Evolutionary conservation across 92 coral and sea anemone species (phyloP).

Genomic region (Desmophyllum pertusum): DNA sequence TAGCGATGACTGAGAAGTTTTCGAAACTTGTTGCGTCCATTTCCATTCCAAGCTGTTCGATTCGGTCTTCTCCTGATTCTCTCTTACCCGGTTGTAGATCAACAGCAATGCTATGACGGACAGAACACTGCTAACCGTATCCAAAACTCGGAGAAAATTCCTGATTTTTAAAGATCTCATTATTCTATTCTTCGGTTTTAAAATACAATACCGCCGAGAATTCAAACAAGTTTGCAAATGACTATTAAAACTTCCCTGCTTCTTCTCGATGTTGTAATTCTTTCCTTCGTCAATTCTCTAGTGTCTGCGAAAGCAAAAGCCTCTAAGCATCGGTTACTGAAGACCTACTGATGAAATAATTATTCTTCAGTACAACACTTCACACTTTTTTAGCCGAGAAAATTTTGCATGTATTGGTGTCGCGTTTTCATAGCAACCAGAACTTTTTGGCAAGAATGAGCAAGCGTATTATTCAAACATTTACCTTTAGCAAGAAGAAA

Average conservation of each 20-base stretch:
- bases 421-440: slow-evolving; percentile 8
- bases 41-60: not conserved
- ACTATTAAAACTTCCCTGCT: not conserved
- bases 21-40: not conserved
- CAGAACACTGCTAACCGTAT: not conserved
- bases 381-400: not conserved
- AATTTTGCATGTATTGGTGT: not conserved
- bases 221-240: not conserved
- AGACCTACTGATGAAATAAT: not conserved
- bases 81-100: not conserved
- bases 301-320: not conserved
- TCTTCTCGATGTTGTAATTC: not conserved
- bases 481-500: not conserved
- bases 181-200: not conserved
- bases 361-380: not conserved
- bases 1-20: not conserved
- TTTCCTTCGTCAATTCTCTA: not conserved
- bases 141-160: slow-evolving; percentile 1
- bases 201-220: not conserved
- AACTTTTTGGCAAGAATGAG: not conserved
- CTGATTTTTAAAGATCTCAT: slow-evolving; percentile 30
- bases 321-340: not conserved
- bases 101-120: slow-evolving; percentile 30
- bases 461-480: not conserved
- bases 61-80: not conserved